Conservation (phyloP, 1,140 invertebrate species). For the Hycleus phaleratus region DNA sequence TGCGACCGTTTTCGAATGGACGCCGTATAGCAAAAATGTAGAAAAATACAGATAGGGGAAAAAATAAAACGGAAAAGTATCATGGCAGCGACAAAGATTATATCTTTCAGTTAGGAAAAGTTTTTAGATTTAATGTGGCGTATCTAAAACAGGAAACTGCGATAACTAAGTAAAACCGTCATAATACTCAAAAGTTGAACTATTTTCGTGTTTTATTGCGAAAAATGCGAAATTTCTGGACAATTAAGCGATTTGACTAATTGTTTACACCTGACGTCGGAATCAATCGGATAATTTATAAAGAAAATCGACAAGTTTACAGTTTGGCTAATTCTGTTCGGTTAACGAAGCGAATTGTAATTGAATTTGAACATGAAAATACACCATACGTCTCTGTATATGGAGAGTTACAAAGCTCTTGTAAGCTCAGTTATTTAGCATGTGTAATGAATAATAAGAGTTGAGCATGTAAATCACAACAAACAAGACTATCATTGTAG, state of each 20-base stretch:
- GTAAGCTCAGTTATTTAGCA: conserved; percentile 12
- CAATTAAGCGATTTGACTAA: too few relatives aligned
- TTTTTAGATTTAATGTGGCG: conserved; percentile 32
- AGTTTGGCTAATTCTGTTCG: conserved; percentile 4
- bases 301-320: conserved; percentile 6
- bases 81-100: conserved; percentile 27
- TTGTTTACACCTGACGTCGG: too few relatives aligned
- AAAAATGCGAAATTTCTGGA: too few relatives aligned
- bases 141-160: conserved; percentile 31
- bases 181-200: conserved; percentile 25
- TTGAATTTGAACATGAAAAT: conserved; percentile 7
- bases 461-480: conserved; percentile 10
- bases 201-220: conserved; percentile 1
- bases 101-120: conserved; percentile 27
- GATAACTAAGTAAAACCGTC: conserved; percentile 26
- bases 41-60: conserved; percentile 1
- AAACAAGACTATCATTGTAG: background rate
- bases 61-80: conserved; percentile 14
- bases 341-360: conserved; percentile 7
- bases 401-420: conserved; percentile 7
- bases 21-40: too few relatives aligned
- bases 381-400: background rate
- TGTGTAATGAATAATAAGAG: conserved; percentile 11
- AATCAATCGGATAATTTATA: too few relatives aligned
- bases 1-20: too few relatives aligned